Evolutionary conservation across 2,797 vertebrate genomes (phyloP).

Genomic region (Buceros bicornis): DNA sequence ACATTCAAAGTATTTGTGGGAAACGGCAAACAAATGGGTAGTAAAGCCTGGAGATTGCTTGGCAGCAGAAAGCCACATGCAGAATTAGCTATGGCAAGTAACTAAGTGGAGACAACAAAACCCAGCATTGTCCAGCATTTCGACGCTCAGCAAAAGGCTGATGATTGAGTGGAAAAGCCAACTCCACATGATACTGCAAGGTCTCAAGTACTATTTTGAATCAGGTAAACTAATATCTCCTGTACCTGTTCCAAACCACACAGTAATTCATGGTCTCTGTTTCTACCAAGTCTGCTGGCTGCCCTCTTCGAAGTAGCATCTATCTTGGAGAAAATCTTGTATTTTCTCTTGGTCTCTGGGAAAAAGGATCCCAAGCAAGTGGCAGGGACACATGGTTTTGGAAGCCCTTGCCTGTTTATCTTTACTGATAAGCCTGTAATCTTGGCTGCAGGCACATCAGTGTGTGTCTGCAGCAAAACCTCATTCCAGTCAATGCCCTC

Average conservation of each 20-base stretch:
- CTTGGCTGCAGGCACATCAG: conserved; percentile 59
- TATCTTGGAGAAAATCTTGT: conserved; percentile 46
- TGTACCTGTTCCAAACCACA: conserved; percentile 62
- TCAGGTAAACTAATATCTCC: conserved; percentile 53
- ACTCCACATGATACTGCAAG: not conserved
- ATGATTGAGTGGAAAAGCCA: conserved; percentile 14
- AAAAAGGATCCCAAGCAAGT: conserved; percentile 61
- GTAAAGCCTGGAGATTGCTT: not conserved
- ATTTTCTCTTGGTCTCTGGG: conserved; percentile 44
- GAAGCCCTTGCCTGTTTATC: conserved; percentile 68
- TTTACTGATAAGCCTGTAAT: conserved; percentile 72
- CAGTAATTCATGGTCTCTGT: not conserved
- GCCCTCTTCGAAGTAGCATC: not conserved
- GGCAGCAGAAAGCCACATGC: conserved; percentile 9
- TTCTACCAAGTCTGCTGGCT: conserved; percentile 18
- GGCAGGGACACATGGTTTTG: conserved; percentile 39
- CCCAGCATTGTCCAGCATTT: not conserved
- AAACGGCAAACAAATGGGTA: conserved; percentile 25
- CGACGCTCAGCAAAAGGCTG: not conserved
- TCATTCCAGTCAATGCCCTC: not conserved
- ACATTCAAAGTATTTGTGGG: not conserved
- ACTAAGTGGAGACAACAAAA: not conserved
- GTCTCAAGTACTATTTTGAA: conserved; percentile 51
- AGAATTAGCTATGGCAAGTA: conserved; percentile 12
- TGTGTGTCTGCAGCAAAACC: conserved; percentile 43